These are phyloP conservation scores for Diadumene lineata DNA, from an alignment of 92 coral and sea anemone species.

Conservation along the genomic window DNA sequence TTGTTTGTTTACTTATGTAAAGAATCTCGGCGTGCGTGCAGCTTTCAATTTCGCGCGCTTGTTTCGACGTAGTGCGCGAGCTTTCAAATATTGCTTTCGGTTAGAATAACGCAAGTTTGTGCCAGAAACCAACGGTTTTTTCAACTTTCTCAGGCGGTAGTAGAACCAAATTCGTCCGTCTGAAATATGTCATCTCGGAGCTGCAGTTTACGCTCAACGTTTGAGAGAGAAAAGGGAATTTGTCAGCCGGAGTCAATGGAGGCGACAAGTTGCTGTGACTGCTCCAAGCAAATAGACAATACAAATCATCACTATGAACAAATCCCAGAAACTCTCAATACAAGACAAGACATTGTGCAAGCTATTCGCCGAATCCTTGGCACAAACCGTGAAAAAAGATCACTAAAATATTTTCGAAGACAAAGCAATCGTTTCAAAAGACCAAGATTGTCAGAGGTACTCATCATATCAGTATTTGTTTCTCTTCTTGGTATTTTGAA, in stretches of 20 bases:
- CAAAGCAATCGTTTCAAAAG: constrained; percentile 22
- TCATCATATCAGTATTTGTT: neutral
- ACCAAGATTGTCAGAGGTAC: constrained; percentile 2
- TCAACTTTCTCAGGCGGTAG: too few species aligned
- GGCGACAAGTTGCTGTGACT: neutral
- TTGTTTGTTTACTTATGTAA: too few species aligned
- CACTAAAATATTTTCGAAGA: neutral
- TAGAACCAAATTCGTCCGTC: neutral
- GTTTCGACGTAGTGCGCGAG: too few species aligned
- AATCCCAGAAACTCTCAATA: neutral
- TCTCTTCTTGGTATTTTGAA: neutral
- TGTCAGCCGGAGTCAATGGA: neutral
- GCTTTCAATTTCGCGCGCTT: too few species aligned
- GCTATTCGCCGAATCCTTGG: constrained; percentile 20
- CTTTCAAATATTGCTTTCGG: too few species aligned
- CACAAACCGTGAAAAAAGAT: neutral
- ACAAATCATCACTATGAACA: neutral
- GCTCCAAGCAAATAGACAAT: too few species aligned
- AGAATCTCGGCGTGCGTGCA: too few species aligned
- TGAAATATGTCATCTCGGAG: neutral
- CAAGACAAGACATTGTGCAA: constrained; percentile 18
- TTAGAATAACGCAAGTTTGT: too few species aligned
- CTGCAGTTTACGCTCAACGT: constrained; percentile 12
- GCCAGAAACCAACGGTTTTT: too few species aligned
- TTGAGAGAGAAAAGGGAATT: constrained; percentile 5